Evolutionary conservation across 2,797 vertebrate species (phyloP), one percentile per base, ranked within the genome.

Genomic region (Balearica regulorum): DNA sequence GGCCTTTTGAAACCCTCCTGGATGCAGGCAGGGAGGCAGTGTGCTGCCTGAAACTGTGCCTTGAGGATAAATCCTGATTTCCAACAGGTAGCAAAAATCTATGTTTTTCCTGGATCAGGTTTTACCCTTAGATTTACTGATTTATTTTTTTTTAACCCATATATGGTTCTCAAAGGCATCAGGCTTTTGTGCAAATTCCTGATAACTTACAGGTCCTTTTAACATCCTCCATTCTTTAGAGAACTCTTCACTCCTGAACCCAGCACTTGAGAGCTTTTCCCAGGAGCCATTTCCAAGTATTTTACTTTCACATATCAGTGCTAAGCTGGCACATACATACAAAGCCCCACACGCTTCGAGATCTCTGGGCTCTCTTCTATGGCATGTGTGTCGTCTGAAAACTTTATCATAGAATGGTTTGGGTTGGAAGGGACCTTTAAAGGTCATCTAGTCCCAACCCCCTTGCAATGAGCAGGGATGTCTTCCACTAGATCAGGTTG

Each of bases 71-170:
- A 65, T 61, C 62, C 41, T 80, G 9, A 15, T 53, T 77, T 86
- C 19, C 57, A 91, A 19, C 18, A 22, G 46, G 3, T 29, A 19
- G 10, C 31, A 91, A 83, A 88, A 62, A 35, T 49, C 14, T 28
- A 4, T 0, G 0, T 51, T 81, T 79, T 62, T 16, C 3, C 37
- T 76, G 25, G 2, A 53, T 58, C 16, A 31, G n/a, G 14, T 7
- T 72, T 65, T 51, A 51, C 33, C 8, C 31, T 83, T 60, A 43
- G 39, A 39, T 39, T 39, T 39, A 39, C 39, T 17, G 37, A 37
- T 37, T n/a, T n/a, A n/a, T 72, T n/a, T 48, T 60, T 79, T 29
- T 78, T 58, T 19, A 14, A 66, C 10, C 17, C 7, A 5, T 53
- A 7, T 5, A 2, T 24, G 14, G 2, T 66, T 88, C 79, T 78